Percentiles rank a stretch among this genome's conserved stretches.
Conservation (phyloP, 2,888 invertebrate species). For the Unio pictorum region DNA sequence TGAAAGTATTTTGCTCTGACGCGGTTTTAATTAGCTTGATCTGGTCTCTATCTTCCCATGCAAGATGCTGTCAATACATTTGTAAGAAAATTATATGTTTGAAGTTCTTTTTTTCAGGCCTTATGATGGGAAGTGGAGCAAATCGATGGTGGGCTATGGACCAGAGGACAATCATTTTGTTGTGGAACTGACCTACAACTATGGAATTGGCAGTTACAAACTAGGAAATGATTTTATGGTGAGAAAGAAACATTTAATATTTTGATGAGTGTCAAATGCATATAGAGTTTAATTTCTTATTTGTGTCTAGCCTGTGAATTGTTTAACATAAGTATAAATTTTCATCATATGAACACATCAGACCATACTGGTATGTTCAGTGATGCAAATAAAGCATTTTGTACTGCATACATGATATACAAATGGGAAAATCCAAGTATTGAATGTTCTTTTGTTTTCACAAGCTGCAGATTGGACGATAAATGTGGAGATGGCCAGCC, state of each 20-base stretch:
- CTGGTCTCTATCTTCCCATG: background rate
- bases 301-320: too few relatives aligned
- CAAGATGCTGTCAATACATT: background rate
- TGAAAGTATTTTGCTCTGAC: too few relatives aligned
- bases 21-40: too few relatives aligned
- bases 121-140: slow-evolving; percentile 98
- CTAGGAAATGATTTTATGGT: slow-evolving; percentile 90
- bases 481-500: too few relatives aligned
- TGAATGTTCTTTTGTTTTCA: too few relatives aligned
- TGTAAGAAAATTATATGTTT: slow-evolving; percentile 47
- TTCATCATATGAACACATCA: too few relatives aligned
- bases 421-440: too few relatives aligned
- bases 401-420: too few relatives aligned
- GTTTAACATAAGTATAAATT: too few relatives aligned
- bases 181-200: slow-evolving; percentile 97
- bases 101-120: slow-evolving; percentile 77
- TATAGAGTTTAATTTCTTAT: background rate
- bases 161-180: slow-evolving; percentile 96
- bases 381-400: too few relatives aligned
- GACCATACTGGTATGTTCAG: too few relatives aligned
- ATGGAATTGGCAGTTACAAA: slow-evolving; percentile 89
- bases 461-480: too few relatives aligned
- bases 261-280: background rate
- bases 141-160: slow-evolving; percentile 99
- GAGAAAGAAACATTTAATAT: slow-evolving; percentile 9